Evolutionary conservation across 2,888 invertebrate genomes (phyloP).

Genomic region (Polydrusus pterygomalis): DNA sequence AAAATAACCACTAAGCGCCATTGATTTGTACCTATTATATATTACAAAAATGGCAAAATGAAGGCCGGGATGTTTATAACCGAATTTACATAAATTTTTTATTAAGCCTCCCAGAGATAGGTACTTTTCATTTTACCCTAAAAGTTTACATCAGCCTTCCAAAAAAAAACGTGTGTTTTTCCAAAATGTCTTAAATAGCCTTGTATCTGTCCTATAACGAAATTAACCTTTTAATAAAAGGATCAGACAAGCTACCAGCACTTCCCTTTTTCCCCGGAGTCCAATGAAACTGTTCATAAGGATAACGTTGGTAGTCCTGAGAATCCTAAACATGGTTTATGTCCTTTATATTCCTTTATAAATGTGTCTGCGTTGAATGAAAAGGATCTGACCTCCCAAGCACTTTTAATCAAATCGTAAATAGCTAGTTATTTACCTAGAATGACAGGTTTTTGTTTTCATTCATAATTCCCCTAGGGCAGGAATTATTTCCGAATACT

Average conservation of each 20-base stretch:
- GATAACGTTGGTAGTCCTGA: not conserved
- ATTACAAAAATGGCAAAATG: no score
- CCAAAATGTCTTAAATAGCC: constrained; percentile 8
- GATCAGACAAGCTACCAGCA: constrained; percentile 3
- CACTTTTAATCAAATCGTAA: no score
- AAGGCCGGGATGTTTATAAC: no score
- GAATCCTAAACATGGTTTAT: constrained; percentile 1
- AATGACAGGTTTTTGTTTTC: no score
- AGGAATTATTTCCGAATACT: no score
- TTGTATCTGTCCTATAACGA: not conserved
- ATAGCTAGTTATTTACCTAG: no score
- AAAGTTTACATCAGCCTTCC: not conserved
- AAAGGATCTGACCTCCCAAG: no score
- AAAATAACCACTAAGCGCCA: no score
- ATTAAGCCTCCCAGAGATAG: not conserved
- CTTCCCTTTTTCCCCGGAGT: not conserved
- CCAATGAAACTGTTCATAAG: constrained; percentile 13
- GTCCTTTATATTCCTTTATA: not conserved
- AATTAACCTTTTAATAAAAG: constrained; percentile 30
- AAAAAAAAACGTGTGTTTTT: not conserved
- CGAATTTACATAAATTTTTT: not conserved
- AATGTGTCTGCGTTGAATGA: not conserved
- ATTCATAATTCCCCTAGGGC: no score
- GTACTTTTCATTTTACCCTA: not conserved
- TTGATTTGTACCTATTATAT: no score